phyloP scores from a whole-genome alignment of 2,797 vertebrate genomes.

The Staurois parvus region DNA sequence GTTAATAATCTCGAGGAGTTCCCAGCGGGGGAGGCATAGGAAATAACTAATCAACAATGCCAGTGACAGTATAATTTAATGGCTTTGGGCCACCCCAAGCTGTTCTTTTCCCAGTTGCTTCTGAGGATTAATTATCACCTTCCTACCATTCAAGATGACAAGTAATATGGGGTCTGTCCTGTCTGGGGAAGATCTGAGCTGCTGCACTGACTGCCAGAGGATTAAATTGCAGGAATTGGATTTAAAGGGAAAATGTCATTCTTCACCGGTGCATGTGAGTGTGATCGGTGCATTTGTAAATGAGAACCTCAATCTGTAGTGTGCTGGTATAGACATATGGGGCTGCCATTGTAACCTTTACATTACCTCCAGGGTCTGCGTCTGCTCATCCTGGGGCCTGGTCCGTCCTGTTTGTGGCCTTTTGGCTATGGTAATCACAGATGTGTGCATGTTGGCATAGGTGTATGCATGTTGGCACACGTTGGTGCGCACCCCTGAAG shows the following conservation, averaged over 20 bases:
- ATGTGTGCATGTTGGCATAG: too few species aligned
- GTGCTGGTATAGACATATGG: too few species aligned
- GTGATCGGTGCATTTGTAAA: too few species aligned
- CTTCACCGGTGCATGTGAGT: too few species aligned
- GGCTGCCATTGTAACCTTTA: too few species aligned
- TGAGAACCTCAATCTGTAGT: too few species aligned
- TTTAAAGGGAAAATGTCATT: background rate
- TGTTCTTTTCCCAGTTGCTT: slow-evolving; percentile 17
- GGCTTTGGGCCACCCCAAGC: slow-evolving; percentile 32
- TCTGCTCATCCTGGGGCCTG: too few species aligned
- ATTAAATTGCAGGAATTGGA: background rate
- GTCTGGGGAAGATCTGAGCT: background rate
- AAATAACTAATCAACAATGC: slow-evolving; percentile 35
- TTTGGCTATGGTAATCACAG: too few species aligned
- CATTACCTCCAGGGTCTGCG: too few species aligned
- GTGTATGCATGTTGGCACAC: too few species aligned
- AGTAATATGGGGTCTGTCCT: slow-evolving; percentile 12
- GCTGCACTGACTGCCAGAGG: background rate
- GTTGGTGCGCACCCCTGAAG: too few species aligned
- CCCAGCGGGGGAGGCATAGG: slow-evolving; percentile 15
- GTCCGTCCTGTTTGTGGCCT: too few species aligned
- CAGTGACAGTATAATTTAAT: slow-evolving; percentile 20
- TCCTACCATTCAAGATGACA: slow-evolving; percentile 21
- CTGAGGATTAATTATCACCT: slow-evolving; percentile 46
- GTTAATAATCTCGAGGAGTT: slow-evolving; percentile 36